Base-by-base conservation (phyloP, 2,888 invertebrate genomes). In the Lithophane ornitopus region DNA sequence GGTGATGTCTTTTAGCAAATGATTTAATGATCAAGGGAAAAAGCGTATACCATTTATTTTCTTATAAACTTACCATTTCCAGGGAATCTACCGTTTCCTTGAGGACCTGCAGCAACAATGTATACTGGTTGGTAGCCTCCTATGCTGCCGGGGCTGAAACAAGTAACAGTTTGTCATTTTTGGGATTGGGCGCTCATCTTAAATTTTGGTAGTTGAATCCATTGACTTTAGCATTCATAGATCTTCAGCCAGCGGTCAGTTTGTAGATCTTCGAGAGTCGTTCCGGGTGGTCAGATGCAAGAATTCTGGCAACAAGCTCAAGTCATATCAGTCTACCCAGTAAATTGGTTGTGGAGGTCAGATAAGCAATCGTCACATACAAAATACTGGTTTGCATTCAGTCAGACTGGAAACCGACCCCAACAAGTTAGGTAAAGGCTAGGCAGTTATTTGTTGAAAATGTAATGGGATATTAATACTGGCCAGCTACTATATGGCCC, bases 61-160 rank as follows among this genome's bases (percentile, higher is more conserved):
- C 1, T 54, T 6, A 41, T 22, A 16, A 22, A 44, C 44, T 88
- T 81, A 92, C 93, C 93, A 81, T 92, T 93, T 7, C 89, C 90
- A 39, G 92, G 91, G 68, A 87, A 94, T 19, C 89, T 91, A 28
- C 87, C 80, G 76, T 94, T 94, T 16, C 92, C 93, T 87, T 94
- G 94, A 3, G 95, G 93, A 0, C 91, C 93, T 0, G 95, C 95
- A 0, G 94, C 95, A 0, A 96, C 96, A 2, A 96, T 92, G 87
- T 96, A 96, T 0, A 96, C 93, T 0, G 96, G 96, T 82, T 95
- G 96, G 76, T 96, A 96, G 1, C 96, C 96, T 34, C 94, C 94
- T 19, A 95, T 93, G 0, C 94, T 92, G 0, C 96, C 96, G 0
- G 96, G 96, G 70, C 96, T 95, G 88, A 34, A 90, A 90, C n/a